These are phyloP conservation scores for Prorops nasuta DNA, from an alignment of 1,140 invertebrate species.

Conservation along the genomic window DNA sequence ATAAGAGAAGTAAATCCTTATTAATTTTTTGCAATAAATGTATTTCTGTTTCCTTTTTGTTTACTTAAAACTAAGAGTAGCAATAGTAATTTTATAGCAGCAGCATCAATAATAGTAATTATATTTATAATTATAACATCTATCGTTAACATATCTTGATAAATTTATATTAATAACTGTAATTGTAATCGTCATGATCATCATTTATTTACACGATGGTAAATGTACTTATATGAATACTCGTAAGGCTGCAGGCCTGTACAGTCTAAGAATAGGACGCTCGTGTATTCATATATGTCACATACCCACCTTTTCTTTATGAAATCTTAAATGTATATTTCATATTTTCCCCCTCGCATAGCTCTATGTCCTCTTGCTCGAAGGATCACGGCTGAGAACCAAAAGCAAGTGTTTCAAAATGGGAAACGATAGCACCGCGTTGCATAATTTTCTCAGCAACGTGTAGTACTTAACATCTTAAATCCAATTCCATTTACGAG, in stretches of 20 bases:
- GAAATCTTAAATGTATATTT: slow-evolving; percentile 24
- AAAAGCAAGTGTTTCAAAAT: slow-evolving; percentile 16
- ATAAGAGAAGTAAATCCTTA: too few species aligned
- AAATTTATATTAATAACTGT: slow-evolving; percentile 37
- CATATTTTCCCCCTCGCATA: slow-evolving; percentile 11
- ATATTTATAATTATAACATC: slow-evolving; percentile 30
- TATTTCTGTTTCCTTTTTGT: slow-evolving; percentile 17
- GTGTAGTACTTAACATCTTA: too few species aligned
- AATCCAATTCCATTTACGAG: too few species aligned
- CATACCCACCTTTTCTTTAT: slow-evolving; percentile 16
- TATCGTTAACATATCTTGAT: slow-evolving; percentile 33
- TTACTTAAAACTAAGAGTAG: slow-evolving; percentile 21
- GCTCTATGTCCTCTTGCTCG: slow-evolving; percentile 8
- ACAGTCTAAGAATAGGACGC: slow-evolving; percentile 3
- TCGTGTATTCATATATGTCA: slow-evolving; percentile 14
- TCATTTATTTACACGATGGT: slow-evolving; percentile 30
- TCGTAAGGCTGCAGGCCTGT: slow-evolving; percentile 12
- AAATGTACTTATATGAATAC: slow-evolving; percentile 25
- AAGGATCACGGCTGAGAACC: slow-evolving; percentile 10
- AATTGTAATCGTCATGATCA: slow-evolving; percentile 26
- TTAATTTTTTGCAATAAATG: slow-evolving; percentile 22
- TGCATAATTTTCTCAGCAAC: slow-evolving; percentile 10
- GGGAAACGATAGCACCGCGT: slow-evolving; percentile 19
- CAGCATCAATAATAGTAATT: slow-evolving; percentile 16
- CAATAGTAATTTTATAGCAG: slow-evolving; percentile 24